Conservation (phyloP, 2,888 invertebrate species). For the Eutolmus rufibarbis region DNA sequence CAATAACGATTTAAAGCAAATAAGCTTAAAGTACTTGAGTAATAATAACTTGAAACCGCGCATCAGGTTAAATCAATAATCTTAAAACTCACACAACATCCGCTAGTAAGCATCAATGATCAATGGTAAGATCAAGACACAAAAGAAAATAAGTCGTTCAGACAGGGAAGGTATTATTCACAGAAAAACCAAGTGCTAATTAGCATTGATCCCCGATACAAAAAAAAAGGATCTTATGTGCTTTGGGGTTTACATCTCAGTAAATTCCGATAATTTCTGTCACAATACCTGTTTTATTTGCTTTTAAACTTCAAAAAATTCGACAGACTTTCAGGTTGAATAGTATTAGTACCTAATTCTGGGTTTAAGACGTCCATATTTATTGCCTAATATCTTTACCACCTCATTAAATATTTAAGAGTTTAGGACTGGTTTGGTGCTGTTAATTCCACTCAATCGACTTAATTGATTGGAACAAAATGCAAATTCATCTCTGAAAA, state of each 20-base stretch:
- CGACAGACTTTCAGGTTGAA: neutral
- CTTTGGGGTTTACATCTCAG: neutral
- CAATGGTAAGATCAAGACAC: neutral
- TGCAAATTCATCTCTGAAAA: neutral
- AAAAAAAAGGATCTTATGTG: neutral
- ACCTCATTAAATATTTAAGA: neutral
- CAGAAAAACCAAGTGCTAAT: neutral
- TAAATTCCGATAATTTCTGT: neutral
- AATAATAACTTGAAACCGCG: neutral
- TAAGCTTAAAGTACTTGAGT: neutral
- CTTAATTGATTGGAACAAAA: neutral
- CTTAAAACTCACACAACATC: neutral
- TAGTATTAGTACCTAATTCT: neutral
- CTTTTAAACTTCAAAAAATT: neutral
- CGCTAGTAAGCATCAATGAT: neutral
- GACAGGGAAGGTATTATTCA: neutral
- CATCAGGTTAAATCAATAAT: neutral
- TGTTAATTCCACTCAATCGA: neutral
- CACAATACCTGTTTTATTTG: neutral
- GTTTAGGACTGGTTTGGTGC: neutral
- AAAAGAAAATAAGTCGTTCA: neutral
- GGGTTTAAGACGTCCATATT: neutral
- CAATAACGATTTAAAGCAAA: neutral
- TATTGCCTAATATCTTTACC: neutral
- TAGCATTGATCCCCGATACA: neutral